These are phyloP conservation scores for Drosophila barbarae DNA, from an alignment of 2,888 invertebrate genomes.

Conservation along the genomic window DNA sequence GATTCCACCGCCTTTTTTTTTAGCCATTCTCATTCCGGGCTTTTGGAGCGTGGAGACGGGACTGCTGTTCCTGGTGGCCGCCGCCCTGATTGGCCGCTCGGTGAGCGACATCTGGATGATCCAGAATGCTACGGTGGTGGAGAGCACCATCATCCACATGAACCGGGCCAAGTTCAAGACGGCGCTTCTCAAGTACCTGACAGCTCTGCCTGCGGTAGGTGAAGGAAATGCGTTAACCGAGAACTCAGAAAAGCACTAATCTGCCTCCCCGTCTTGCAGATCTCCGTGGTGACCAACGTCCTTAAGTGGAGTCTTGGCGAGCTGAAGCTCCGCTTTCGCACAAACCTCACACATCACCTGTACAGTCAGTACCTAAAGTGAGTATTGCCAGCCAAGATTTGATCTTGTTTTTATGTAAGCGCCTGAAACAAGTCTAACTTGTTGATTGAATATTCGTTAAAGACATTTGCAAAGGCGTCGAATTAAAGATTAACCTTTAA, in stretches of 20 bases:
- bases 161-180: constrained; percentile 87
- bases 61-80: constrained; percentile 87
- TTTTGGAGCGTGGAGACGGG: constrained; percentile 88
- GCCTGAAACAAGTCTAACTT: neutral
- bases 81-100: constrained; percentile 91
- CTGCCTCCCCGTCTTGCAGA: constrained; percentile 80
- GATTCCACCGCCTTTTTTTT: neutral
- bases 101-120: constrained; percentile 99
- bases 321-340: constrained; percentile 92
- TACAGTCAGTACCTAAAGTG: constrained; percentile 96
- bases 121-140: constrained; percentile 94
- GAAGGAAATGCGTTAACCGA: neutral
- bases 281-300: constrained; percentile 95
- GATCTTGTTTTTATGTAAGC: neutral
- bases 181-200: constrained; percentile 88
- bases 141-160: constrained; percentile 96
- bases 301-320: constrained; percentile 97
- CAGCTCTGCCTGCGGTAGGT: constrained; percentile 92
- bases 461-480: neutral
- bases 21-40: constrained; percentile 89
- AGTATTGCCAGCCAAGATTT: constrained; percentile 76
- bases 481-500: neutral
- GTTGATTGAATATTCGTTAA: neutral
- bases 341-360: constrained; percentile 91
- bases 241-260: too few relatives aligned